Conservation (phyloP, 2,888 invertebrate species). For the Aelia acuminata region DNA sequence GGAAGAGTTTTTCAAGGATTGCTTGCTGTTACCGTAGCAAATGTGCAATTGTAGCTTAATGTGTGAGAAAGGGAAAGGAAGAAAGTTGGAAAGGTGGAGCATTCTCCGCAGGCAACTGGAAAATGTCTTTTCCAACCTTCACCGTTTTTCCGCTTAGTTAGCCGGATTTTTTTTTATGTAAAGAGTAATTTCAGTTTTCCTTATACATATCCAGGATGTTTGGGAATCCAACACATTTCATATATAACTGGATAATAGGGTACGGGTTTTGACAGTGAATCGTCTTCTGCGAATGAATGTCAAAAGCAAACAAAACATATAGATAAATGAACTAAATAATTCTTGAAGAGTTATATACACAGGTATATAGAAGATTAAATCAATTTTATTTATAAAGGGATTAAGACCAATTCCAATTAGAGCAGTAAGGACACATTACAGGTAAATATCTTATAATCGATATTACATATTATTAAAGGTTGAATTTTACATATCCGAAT, state of each 20-base stretch:
- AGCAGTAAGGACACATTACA: too few relatives aligned
- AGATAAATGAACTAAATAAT: too few relatives aligned
- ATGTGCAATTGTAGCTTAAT: background rate
- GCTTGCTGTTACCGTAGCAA: background rate
- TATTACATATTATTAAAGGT: too few relatives aligned
- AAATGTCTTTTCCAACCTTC: constrained; percentile 10
- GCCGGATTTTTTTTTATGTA: background rate
- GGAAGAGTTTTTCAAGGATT: background rate
- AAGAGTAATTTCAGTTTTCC: background rate
- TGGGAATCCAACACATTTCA: background rate
- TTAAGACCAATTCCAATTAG: too few relatives aligned
- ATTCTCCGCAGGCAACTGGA: background rate
- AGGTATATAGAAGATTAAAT: too few relatives aligned
- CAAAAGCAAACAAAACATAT: too few relatives aligned
- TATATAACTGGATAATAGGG: background rate
- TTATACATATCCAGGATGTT: background rate
- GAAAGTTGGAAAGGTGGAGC: background rate
- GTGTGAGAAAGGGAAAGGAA: constrained; percentile 33
- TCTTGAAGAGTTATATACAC: too few relatives aligned
- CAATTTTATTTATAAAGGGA: too few relatives aligned
- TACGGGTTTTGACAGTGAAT: background rate
- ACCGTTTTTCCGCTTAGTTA: background rate
- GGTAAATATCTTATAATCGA: too few relatives aligned
- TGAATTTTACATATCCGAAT: too few relatives aligned
- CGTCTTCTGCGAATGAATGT: too few relatives aligned